phyloP scores from a whole-genome alignment of 2,113 vertebrate species.

The Amazona guildingii region DNA sequence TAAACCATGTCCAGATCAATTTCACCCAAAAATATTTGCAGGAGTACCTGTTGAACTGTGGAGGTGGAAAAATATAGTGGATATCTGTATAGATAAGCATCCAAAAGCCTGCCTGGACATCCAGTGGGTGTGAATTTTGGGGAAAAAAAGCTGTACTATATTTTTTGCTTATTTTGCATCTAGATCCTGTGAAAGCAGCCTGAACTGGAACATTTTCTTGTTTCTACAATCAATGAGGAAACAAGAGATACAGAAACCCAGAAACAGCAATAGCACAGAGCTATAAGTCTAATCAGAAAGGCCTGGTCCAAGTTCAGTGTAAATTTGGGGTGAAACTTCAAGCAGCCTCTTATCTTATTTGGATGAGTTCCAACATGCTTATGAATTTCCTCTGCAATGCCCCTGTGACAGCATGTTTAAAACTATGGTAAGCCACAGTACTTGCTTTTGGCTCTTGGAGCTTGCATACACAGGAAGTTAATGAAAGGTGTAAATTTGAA shows the following conservation, averaged over 20 bases:
- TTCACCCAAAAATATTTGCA: background rate
- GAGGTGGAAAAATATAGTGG: background rate
- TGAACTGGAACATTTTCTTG: background rate
- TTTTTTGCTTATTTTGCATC: background rate
- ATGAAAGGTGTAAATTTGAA: background rate
- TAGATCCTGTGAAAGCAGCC: background rate
- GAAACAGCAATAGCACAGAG: background rate
- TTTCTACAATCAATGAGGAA: background rate
- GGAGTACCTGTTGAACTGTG: background rate
- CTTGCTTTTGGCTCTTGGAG: background rate
- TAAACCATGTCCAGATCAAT: background rate
- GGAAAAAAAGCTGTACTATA: background rate
- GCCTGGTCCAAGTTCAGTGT: background rate
- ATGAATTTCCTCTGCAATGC: conserved; percentile 12
- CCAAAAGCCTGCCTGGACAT: background rate
- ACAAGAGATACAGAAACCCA: background rate
- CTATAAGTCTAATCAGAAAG: background rate
- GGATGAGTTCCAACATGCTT: background rate
- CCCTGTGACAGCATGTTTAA: background rate
- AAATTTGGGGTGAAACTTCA: conserved; percentile 17
- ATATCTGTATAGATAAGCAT: background rate
- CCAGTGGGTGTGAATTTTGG: background rate
- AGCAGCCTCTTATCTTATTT: background rate
- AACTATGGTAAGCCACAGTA: background rate
- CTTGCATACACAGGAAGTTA: conserved; percentile 19